These are phyloP conservation scores for Micrasema minimum DNA, from an alignment of 1,140 invertebrate species.

Conservation along the genomic window DNA sequence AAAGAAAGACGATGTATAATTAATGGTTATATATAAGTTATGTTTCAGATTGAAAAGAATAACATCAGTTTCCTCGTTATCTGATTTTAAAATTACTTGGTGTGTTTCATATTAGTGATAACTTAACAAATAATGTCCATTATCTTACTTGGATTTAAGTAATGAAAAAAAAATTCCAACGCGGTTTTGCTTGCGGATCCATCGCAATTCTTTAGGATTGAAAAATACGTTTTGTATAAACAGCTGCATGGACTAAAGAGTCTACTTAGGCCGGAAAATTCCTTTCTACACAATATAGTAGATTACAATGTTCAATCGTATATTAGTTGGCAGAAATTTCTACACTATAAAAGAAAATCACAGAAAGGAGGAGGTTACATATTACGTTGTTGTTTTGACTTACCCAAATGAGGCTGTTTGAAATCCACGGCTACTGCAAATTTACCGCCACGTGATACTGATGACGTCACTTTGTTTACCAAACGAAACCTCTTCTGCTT, in stretches of 20 bases:
- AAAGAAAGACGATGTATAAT: no score
- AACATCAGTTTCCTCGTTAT: no score
- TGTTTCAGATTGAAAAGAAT: no score
- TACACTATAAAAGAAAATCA: not conserved
- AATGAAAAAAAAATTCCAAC: no score
- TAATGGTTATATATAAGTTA: no score
- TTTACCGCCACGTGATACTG: slow-evolving; percentile 10
- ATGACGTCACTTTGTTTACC: not conserved
- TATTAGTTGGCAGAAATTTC: not conserved
- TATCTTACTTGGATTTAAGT: no score
- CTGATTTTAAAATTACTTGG: no score
- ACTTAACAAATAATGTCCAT: no score
- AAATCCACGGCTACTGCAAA: slow-evolving; percentile 31
- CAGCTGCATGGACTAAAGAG: not conserved
- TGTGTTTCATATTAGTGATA: no score
- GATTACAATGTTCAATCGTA: not conserved
- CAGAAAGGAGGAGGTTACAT: not conserved
- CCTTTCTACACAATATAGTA: not conserved
- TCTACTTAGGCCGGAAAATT: not conserved
- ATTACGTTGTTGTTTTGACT: not conserved
- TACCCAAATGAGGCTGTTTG: slow-evolving; percentile 36
- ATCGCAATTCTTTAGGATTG: no score
- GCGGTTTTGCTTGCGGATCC: no score
- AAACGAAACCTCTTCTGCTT: not conserved
- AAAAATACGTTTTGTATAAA: no score